Evolutionary conservation across 2,888 invertebrate species (phyloP).

Genomic region (Neoaliturus tenellus): DNA sequence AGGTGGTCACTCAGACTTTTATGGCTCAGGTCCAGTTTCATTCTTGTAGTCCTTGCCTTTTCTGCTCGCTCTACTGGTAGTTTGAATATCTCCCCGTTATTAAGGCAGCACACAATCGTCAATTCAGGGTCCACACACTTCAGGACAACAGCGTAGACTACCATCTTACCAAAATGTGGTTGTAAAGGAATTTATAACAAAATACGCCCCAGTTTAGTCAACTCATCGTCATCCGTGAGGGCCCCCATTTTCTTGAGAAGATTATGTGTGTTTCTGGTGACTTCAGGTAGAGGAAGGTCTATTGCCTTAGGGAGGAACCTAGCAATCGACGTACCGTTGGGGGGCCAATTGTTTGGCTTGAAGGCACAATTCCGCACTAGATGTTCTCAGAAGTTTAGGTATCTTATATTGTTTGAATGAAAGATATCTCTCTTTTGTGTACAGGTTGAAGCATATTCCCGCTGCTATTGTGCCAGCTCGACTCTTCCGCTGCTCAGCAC

Average conservation of each 20-base stretch:
- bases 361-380: slow-evolving; percentile 92
- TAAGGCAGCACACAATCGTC: slow-evolving; percentile 92
- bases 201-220: slow-evolving; percentile 91
- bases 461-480: no score
- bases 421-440: no score
- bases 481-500: no score
- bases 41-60: no score
- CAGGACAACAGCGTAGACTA: slow-evolving; percentile 91
- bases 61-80: no score
- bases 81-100: slow-evolving; percentile 74
- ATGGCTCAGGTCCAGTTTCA: no score
- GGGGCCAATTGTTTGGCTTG: slow-evolving; percentile 89
- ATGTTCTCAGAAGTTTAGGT: no score
- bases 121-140: slow-evolving; percentile 95
- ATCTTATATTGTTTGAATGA: no score
- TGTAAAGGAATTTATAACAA: slow-evolving; percentile 93
- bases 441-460: no score
- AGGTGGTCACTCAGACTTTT: no score
- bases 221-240: slow-evolving; percentile 87
- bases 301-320: slow-evolving; percentile 89
- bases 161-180: slow-evolving; percentile 93
- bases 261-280: slow-evolving; percentile 85
- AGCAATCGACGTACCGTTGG: slow-evolving; percentile 84
- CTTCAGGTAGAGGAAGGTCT: slow-evolving; percentile 88
- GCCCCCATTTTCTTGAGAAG: slow-evolving; percentile 84